Percentiles rank a stretch among this genome's conserved stretches.
Evolutionary conservation across 2,797 vertebrate genomes (phyloP).

Genomic region (Eleutherodactylus coqui): DNA sequence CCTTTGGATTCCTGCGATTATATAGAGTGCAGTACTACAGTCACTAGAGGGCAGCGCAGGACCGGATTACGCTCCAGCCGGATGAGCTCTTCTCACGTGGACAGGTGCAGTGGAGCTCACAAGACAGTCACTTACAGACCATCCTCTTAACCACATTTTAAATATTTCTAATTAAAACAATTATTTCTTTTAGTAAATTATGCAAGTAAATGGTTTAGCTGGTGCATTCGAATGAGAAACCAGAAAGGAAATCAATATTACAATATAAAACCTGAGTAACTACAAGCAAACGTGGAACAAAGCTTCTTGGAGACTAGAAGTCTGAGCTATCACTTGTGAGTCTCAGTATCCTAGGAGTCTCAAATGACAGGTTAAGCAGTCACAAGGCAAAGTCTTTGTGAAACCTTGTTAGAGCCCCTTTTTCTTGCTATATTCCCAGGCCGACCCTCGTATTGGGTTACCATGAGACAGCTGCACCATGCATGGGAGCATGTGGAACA

Average conservation of each 20-base stretch:
- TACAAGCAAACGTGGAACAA: background rate
- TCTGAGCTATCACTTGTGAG: constrained; percentile 23
- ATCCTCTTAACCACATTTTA: background rate
- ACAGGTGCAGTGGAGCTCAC: constrained; percentile 16
- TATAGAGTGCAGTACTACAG: background rate
- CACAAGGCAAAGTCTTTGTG: constrained; percentile 29
- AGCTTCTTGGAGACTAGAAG: background rate
- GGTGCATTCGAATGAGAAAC: background rate
- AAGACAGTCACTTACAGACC: background rate
- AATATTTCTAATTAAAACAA: background rate
- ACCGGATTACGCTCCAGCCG: too few relatives aligned
- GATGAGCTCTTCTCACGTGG: background rate
- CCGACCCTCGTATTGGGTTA: constrained; percentile 6
- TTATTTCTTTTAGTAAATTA: too few relatives aligned
- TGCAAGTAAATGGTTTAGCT: background rate
- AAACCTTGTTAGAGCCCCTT: background rate
- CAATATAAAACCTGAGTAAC: background rate
- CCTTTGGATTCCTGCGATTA: background rate
- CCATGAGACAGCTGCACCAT: constrained; percentile 39
- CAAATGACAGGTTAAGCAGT: constrained; percentile 28
- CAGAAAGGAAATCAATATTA: background rate
- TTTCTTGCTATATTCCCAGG: constrained; percentile 22
- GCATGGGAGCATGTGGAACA: constrained; percentile 15
- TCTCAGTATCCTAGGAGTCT: constrained; percentile 8
- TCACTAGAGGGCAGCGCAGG: constrained; percentile 30